Percentiles rank a stretch among this genome's conserved stretches.
These are phyloP conservation scores for Gymnodraco acuticeps DNA, from an alignment of 2,797 vertebrate genomes.

Conservation along the genomic window DNA sequence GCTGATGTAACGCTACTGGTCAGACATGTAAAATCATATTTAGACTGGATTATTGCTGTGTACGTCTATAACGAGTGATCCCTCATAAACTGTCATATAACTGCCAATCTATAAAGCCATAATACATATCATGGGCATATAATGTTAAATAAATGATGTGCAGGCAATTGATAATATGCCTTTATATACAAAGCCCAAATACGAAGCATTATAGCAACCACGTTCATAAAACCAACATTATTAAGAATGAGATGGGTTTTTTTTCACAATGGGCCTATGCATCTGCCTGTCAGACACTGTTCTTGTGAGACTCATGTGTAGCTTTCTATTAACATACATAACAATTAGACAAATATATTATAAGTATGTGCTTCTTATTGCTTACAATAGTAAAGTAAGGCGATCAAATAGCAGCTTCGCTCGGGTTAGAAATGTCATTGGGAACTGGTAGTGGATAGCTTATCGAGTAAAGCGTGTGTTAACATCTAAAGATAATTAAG, in stretches of 20 bases:
- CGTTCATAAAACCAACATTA: background rate
- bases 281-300: constrained; percentile 1
- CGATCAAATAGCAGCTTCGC: constrained; percentile 49
- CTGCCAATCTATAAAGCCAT: constrained; percentile 1
- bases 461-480: constrained; percentile 20
- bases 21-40: constrained; percentile 11
- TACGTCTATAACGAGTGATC: background rate
- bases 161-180: background rate
- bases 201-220: background rate
- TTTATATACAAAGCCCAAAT: constrained; percentile 5
- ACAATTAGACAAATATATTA: background rate
- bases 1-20: constrained; percentile 23
- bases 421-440: constrained; percentile 52
- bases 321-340: background rate
- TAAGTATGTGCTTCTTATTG: background rate
- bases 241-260: background rate
- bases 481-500: constrained; percentile 2
- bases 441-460: constrained; percentile 15
- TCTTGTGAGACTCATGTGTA: background rate
- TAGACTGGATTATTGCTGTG: constrained; percentile 5
- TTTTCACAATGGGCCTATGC: constrained; percentile 16
- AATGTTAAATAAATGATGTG: background rate
- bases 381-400: constrained; percentile 25
- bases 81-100: background rate
- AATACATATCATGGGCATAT: background rate